Evolutionary conservation across 2,888 invertebrate species (phyloP).

Genomic region (Malthinus flaveolus): DNA sequence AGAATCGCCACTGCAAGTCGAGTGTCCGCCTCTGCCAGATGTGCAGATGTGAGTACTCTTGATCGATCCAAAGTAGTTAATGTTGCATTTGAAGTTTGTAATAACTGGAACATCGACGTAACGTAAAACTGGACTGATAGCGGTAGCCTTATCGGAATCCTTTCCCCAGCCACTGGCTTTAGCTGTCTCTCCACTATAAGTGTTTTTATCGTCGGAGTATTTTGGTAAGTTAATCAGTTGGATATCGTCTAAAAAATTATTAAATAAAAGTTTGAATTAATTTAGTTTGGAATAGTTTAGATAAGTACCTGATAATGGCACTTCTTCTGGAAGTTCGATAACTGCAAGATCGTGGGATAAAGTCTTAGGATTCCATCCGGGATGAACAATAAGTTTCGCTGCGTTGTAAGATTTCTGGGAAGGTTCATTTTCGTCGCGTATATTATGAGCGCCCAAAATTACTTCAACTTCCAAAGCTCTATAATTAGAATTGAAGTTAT

Average conservation of each 20-base stretch:
- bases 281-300: constrained; percentile 10
- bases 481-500: not conserved
- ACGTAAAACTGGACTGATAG: constrained; percentile 52
- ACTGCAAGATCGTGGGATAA: constrained; percentile 54
- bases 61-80: constrained; percentile 30
- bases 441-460: constrained; percentile 40
- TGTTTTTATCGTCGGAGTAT: constrained; percentile 27
- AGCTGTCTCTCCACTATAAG: constrained; percentile 49
- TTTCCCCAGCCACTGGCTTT: constrained; percentile 58
- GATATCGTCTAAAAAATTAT: not conserved
- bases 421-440: constrained; percentile 39
- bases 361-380: constrained; percentile 16
- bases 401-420: constrained; percentile 36
- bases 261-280: not conserved
- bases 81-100: constrained; percentile 35
- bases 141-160: constrained; percentile 39
- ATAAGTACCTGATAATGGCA: constrained; percentile 52
- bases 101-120: constrained; percentile 53
- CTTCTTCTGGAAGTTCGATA: constrained; percentile 48
- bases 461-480: constrained; percentile 34
- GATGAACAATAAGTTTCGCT: constrained; percentile 29
- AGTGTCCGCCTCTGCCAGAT: constrained; percentile 50
- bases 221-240: not conserved
- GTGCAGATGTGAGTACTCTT: constrained; percentile 57
- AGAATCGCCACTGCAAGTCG: constrained; percentile 59